Evolutionary conservation across 2,888 invertebrate genomes (phyloP), one percentile per base, ranked within the genome.

Genomic region (Chydorus sphaericus): DNA sequence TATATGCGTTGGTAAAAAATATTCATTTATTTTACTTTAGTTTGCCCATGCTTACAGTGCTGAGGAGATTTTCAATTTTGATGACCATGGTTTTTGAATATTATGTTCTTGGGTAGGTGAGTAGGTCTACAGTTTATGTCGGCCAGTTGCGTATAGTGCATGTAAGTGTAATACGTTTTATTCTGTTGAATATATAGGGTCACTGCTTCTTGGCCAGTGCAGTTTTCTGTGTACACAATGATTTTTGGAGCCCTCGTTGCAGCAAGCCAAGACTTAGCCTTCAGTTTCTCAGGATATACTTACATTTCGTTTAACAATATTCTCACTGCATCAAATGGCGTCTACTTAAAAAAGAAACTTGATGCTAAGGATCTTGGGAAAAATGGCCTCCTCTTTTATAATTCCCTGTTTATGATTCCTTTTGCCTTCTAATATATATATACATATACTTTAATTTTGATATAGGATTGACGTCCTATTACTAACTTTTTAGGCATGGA

Each of bases 31-130:
- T 4, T 18, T 28, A 56, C 51, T 37, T 31, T 44, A 94, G 90
- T 69, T 73, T 97, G 60, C 96, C 96, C 0, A 97, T 97, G 96
- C 94, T 97, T 69, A 96, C 97, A 1, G 96, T 92, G 1, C 74
- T 98, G 38, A 75, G 98, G 59, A 78, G 98, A 59, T 97, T 98
- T 71, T 94, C 96, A 54, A 97, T 98, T 63, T 74, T 98, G 29
- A 89, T 99, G 85, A 98, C 98, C 1, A 94, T 98, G 94, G 73
- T 96, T 58, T 80, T 85, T 16, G 98, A 98, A 70, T 81, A 83
- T 63, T 82, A 86, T 65, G 80, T 98, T 55, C 77, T 98, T 20
- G 70, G 84, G 76, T 76, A 64, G n/a, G n/a, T n/a, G n/a, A n/a
- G n/a, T n/a, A n/a, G n/a, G n/a, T n/a, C n/a, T n/a, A n/a, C n/a